Base-by-base conservation (phyloP, 30 jellyfish, hydroid and myxozoan genomes). In the Cassiopea xamachana region DNA sequence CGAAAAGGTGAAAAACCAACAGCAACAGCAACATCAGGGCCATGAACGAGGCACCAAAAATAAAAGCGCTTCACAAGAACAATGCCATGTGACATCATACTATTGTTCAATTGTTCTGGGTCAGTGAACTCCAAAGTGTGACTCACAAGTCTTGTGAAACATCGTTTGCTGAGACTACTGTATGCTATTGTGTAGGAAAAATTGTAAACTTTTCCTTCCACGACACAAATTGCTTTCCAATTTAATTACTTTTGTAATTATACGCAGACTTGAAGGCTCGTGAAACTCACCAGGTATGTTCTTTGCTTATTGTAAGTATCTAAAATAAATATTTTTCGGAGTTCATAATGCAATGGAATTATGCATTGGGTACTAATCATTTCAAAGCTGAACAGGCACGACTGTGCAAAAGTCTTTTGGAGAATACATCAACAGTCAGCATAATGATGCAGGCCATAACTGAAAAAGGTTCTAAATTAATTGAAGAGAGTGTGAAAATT, bases 41-140 rank as follows among this genome's bases (percentile, higher is more conserved):
- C 62, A 73, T 76, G 82, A 85, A 64, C 81, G 71, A 61, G 79
- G 87, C 86, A 74, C 87, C 80, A 43, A 9, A 70, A 83, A 83
- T 73, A 60, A 46, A 48, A 51, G 64, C 79, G 51, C 46, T 88
- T 88, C 77, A 74, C 95, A 80, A 18, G 86, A 67, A 88, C 90
- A 88, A 88, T 88, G 18, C 71, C 80, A 79, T 16, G 84, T 88
- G 90, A 68, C 87, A 88, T 88, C 95, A 88, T 79, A 46, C 86
- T 39, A 79, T 88, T 88, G 95, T 61, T 88, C 90, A 13, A 68
- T 83, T 83, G 92, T 83, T 83, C 83, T 7, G 92, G 92, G 92
- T 83, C 92, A 83, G 60, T 83, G 80, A 39, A 5, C 19, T 55
- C 39, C 51, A 9, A 19, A 15, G 55, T 19, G 87, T 79, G 89